A percentile compares a stretch with the other conserved stretches of the same genome.
These are phyloP conservation scores for Pristionchus mayeri DNA, from an alignment of 2,888 invertebrate species.

Conservation along the genomic window DNA sequence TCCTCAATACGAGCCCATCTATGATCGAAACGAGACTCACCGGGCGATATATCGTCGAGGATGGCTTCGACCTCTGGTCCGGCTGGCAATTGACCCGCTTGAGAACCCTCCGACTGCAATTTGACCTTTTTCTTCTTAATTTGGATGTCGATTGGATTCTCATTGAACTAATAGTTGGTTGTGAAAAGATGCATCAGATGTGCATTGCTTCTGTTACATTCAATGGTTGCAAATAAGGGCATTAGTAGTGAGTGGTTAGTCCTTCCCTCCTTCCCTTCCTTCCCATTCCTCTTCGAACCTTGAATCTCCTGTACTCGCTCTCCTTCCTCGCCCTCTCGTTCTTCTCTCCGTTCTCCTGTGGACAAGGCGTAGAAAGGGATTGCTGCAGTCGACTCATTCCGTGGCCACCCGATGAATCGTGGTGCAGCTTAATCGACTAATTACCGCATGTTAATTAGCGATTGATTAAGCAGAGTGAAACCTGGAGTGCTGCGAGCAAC, in stretches of 20 bases:
- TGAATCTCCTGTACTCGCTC: slow-evolving; percentile 73
- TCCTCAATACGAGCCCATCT: too few species aligned
- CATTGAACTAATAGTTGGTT: too few species aligned
- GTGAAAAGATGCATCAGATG: too few species aligned
- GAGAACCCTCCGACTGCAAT: slow-evolving; percentile 64
- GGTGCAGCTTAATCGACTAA: slow-evolving; percentile 24
- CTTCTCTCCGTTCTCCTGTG: slow-evolving; percentile 56
- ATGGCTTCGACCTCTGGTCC: slow-evolving; percentile 57
- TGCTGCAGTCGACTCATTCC: slow-evolving; percentile 58
- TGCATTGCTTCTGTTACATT: too few species aligned
- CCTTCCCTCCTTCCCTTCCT: background rate
- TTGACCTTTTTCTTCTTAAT: background rate
- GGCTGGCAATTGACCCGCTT: slow-evolving; percentile 58
- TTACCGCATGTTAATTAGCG: background rate
- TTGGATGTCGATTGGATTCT: too few species aligned
- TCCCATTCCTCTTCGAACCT: slow-evolving; percentile 54
- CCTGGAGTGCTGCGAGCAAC: background rate
- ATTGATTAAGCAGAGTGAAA: background rate
- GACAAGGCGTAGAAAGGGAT: slow-evolving; percentile 74
- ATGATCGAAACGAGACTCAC: background rate
- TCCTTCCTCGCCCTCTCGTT: slow-evolving; percentile 61
- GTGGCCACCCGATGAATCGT: slow-evolving; percentile 17
- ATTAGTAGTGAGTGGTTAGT: background rate
- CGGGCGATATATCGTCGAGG: slow-evolving; percentile 70
- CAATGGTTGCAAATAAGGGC: too few species aligned